Evolutionary conservation across 2,797 vertebrate genomes (phyloP), one percentile per base, ranked within the genome.

Genomic region (Eutrigla gurnardus): DNA sequence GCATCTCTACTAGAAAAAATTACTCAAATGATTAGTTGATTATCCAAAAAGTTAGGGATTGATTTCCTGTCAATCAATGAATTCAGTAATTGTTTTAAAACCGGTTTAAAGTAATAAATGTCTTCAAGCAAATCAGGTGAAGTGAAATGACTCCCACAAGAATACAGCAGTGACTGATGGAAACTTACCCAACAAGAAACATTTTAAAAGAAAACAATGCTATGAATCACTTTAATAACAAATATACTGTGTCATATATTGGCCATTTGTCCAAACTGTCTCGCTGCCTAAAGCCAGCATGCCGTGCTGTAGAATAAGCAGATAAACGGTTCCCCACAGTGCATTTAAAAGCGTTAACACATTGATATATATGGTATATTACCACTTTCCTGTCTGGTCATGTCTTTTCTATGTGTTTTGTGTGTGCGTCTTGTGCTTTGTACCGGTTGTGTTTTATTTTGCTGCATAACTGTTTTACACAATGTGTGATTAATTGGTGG

Each of bases 401-500:
- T 52, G 17, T 59, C 13, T 66, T 43, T 55, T 35, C 8, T 25
- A 5, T 3, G 4, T 47, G 10, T 47, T 12, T 61, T 37, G 4
- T 43, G 25, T 70, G 13, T 42, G 53, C 45, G n/a, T 68, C 10
- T 17, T 32, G 5, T n/a, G 15, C 33, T 77, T 65, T 64, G 47
- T 52, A 14, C 40, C n/a, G 15, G 8, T 55, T 66, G 7, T n/a
- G 59, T 52, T 65, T 54, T 18, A 15, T 47, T 55, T 53, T 73
- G 40, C 53, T 68, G 9, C 42, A 35, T 62, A 65, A 32, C 40
- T 50, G 54, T 73, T 80, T 65, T 36, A 53, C 59, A 60, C 67
- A 42, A 3, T 65, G n/a, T 65, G 42, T 81, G 67, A 79, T 67
- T 81, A 78, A 88, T 80, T 53, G 45, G 13, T 62, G 13, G 25